Percentiles rank a stretch among this genome's conserved stretches.
These are phyloP conservation scores for Platycercus adscitus DNA, from an alignment of 2,113 vertebrate species.

Conservation along the genomic window DNA sequence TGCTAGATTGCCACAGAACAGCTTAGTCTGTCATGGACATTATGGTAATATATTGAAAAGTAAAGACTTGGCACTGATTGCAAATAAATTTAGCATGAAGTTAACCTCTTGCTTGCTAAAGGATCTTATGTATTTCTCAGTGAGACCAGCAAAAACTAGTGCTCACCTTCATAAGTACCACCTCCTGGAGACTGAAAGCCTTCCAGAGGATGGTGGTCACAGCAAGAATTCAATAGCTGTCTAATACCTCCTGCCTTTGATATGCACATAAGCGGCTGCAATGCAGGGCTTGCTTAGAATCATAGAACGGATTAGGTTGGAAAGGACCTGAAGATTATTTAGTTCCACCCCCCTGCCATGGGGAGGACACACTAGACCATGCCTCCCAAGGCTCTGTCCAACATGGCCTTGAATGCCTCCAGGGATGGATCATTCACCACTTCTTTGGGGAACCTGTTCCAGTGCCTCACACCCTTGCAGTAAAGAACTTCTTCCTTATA, in stretches of 20 bases:
- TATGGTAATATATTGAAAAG: neutral
- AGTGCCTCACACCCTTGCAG: neutral
- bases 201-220: neutral
- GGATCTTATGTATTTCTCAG: neutral
- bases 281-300: neutral
- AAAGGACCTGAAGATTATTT: neutral
- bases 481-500: neutral
- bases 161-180: neutral
- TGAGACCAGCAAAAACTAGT: neutral
- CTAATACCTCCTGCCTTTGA: neutral
- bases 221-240: neutral
- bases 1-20: neutral
- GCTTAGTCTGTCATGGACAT: neutral
- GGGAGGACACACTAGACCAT: neutral
- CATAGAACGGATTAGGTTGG: neutral
- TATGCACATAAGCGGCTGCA: fast-evolving
- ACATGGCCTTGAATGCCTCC: neutral
- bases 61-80: neutral
- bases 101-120: neutral
- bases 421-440: neutral
- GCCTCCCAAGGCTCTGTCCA: neutral
- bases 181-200: neutral
- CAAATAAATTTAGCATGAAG: neutral
- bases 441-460: neutral
- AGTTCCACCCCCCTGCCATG: neutral